Conservation (phyloP, 2,888 invertebrate genomes). For the Dioctria rufipes region DNA sequence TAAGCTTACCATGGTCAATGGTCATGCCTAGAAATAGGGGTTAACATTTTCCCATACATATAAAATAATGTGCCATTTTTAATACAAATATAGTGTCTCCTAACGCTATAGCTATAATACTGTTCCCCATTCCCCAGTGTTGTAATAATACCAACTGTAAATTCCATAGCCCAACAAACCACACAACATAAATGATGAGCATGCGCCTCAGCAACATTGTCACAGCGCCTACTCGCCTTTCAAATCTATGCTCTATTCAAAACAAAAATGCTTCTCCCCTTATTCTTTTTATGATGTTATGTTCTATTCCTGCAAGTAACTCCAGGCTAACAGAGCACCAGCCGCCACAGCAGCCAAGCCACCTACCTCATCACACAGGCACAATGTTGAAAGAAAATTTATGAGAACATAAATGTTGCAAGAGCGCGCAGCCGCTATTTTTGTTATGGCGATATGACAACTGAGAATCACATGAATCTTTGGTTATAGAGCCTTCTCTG, state of each 20-base stretch:
- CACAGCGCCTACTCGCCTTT: slow-evolving; percentile 38
- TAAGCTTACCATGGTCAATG: neutral
- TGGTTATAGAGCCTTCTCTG: neutral
- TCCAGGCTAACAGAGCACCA: neutral
- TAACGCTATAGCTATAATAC: slow-evolving; percentile 14
- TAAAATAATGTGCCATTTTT: neutral
- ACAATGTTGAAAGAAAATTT: too few relatives aligned
- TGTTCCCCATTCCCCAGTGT: slow-evolving; percentile 2
- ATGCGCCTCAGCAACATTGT: slow-evolving; percentile 36
- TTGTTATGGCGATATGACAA: slow-evolving; percentile 3
- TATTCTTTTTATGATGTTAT: neutral
- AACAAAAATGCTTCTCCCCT: slow-evolving; percentile 41
- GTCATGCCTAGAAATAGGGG: slow-evolving; percentile 15
- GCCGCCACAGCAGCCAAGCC: too few relatives aligned
- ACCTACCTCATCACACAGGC: too few relatives aligned
- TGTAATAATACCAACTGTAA: neutral
- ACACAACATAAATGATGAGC: slow-evolving; percentile 3
- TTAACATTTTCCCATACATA: slow-evolving; percentile 19
- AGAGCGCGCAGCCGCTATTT: slow-evolving; percentile 34
- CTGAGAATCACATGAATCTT: neutral
- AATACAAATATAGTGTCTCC: slow-evolving; percentile 6
- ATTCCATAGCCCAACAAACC: too few relatives aligned
- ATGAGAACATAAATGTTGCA: neutral
- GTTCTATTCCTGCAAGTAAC: neutral
- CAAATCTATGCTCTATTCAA: neutral